Evolutionary conservation across 2,888 invertebrate species (phyloP).

Genomic region (Tortricodes alternella): DNA sequence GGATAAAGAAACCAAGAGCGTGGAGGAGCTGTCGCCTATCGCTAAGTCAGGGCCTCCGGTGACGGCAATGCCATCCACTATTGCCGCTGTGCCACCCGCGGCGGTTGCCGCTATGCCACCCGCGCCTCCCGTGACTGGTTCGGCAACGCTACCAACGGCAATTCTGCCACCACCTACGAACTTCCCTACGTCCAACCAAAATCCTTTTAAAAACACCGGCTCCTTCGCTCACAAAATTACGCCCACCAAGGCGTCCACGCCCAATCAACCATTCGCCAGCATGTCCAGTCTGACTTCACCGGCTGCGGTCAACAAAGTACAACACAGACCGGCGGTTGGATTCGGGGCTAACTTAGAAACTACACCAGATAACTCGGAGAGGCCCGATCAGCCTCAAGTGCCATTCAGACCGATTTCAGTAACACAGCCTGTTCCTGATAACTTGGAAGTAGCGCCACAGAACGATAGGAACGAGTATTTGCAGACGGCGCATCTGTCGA

Average conservation of each 20-base stretch:
- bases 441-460: conserved; percentile 84
- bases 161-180: conserved; percentile 46
- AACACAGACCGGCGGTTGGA: conserved; percentile 60
- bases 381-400: conserved; percentile 78
- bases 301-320: conserved; percentile 60
- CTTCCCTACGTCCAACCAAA: conserved; percentile 55
- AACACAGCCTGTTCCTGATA: conserved; percentile 72
- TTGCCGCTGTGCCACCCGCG: too few species aligned
- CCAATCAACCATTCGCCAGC: conserved; percentile 56
- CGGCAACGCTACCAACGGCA: conserved; percentile 33
- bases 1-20: conserved; percentile 26
- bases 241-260: conserved; percentile 47
- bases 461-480: conserved; percentile 89
- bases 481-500: conserved; percentile 89
- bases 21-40: conserved; percentile 34
- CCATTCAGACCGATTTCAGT: conserved; percentile 51
- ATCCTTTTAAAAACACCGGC: conserved; percentile 74
- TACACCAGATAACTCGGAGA: conserved; percentile 86
- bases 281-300: conserved; percentile 61
- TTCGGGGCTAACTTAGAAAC: conserved; percentile 85
- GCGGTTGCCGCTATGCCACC: conserved; percentile 16
- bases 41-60: not conserved
- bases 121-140: not conserved
- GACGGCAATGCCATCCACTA: too few species aligned
- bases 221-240: conserved; percentile 75